phyloP scores from a whole-genome alignment of 2,113 vertebrate genomes.

The Urocolius indicus region DNA sequence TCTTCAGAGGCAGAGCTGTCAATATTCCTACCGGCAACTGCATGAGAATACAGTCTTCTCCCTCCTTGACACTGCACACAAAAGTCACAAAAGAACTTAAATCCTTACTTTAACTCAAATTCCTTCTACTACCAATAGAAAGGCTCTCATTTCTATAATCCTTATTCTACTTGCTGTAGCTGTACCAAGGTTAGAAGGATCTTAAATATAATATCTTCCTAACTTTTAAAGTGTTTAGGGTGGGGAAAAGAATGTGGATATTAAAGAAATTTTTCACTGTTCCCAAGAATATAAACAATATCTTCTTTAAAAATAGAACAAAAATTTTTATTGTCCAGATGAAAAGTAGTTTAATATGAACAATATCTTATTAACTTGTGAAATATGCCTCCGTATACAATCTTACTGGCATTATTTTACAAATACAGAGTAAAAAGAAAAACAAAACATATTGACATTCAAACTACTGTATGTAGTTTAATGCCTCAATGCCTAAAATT shows the following conservation, averaged over 20 bases:
- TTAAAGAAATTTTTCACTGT: not conserved
- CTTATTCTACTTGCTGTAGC: not conserved
- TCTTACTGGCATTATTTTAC: not conserved
- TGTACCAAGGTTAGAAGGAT: not conserved
- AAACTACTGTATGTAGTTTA: not conserved
- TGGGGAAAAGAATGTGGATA: not conserved
- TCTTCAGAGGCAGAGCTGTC: not conserved
- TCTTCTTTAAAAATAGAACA: not conserved
- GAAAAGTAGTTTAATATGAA: not conserved
- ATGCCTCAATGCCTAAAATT: not conserved
- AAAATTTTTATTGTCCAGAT: not conserved
- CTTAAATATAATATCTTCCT: not conserved
- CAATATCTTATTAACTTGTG: not conserved
- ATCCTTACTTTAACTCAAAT: not conserved
- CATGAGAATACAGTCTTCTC: not conserved
- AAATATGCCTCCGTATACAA: not conserved
- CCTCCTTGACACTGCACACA: not conserved
- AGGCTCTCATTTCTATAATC: not conserved
- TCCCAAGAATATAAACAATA: not conserved
- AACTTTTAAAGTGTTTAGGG: not conserved
- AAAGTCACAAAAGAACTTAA: not conserved
- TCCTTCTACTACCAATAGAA: not conserved
- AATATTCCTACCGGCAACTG: not conserved
- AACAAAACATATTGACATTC: not conserved
- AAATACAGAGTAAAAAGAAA: not conserved